These are phyloP conservation scores for Salvelinus namaycush DNA, from an alignment of 2,113 vertebrate genomes.

Conservation along the genomic window DNA sequence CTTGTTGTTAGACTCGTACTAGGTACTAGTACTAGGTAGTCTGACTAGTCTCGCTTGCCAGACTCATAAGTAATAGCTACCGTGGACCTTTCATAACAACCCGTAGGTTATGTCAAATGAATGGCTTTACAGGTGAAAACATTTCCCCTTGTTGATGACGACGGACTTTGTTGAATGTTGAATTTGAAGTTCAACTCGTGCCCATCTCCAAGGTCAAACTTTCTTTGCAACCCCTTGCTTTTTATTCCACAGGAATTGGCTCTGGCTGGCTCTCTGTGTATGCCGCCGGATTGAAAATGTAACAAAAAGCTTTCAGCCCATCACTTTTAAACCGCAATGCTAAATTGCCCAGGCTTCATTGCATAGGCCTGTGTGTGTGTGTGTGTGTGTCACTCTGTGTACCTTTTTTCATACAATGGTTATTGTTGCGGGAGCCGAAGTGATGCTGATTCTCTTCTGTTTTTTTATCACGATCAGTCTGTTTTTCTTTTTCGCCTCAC, in stretches of 20 bases:
- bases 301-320: constrained; percentile 66
- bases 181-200: constrained; percentile 53
- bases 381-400: constrained; percentile 42
- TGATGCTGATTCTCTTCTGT: constrained; percentile 50
- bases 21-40: no score
- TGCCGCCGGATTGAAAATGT: constrained; percentile 61
- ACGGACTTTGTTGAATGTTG: background rate
- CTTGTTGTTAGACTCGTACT: no score
- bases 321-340: constrained; percentile 65
- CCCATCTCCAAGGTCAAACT: constrained; percentile 54
- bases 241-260: constrained; percentile 59
- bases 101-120: no score
- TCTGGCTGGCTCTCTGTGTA: constrained; percentile 53
- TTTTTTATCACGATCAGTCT: constrained; percentile 60
- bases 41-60: no score
- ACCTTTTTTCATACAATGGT: constrained; percentile 61
- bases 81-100: no score
- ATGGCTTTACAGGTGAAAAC: no score
- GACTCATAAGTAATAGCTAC: no score
- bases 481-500: constrained; percentile 67
- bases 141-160: no score
- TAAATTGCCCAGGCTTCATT: constrained; percentile 64
- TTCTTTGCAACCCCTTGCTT: constrained; percentile 49
- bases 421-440: constrained; percentile 58
- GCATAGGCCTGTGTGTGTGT: constrained; percentile 37